A percentile compares a stretch with the other conserved stretches of the same genome.
These are phyloP conservation scores for Scolanthus callimorphus DNA, from an alignment of 92 coral and sea anemone genomes.

Conservation along the genomic window DNA sequence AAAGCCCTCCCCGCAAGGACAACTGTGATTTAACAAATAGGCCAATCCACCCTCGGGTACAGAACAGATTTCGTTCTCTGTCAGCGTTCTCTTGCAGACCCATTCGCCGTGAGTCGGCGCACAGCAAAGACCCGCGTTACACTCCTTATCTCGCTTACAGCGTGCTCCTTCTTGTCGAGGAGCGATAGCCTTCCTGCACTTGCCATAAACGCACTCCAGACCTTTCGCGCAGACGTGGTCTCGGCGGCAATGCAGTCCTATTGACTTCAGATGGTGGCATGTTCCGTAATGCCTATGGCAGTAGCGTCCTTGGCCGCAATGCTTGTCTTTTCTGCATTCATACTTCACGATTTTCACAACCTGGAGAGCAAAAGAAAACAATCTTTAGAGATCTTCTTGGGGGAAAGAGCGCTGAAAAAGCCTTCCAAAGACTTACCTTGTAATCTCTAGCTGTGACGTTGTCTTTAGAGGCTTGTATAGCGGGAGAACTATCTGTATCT, in stretches of 20 bases:
- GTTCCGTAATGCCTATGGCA: slow-evolving; percentile 92
- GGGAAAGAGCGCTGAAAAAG: no score
- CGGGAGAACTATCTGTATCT: slow-evolving; percentile 11
- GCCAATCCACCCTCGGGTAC: slow-evolving; percentile 92
- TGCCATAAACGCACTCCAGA: slow-evolving; percentile 94
- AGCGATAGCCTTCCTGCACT: slow-evolving; percentile 63
- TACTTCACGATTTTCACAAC: neutral
- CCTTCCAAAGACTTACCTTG: no score
- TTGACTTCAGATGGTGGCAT: slow-evolving; percentile 77
- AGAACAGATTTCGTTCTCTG: slow-evolving; percentile 69
- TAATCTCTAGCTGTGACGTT: slow-evolving; percentile 13
- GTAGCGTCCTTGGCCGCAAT: slow-evolving; percentile 66
- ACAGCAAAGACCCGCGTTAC: slow-evolving; percentile 86
- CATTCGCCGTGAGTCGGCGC: slow-evolving; percentile 92
- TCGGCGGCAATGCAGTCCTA: slow-evolving; percentile 74
- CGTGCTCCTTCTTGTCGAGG: slow-evolving; percentile 64
- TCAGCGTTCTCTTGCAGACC: slow-evolving; percentile 76
- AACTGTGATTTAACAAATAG: slow-evolving; percentile 77
- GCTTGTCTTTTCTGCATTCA: slow-evolving; percentile 76
- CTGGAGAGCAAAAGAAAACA: no score
- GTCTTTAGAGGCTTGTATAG: neutral
- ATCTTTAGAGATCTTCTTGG: no score
- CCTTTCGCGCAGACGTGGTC: slow-evolving; percentile 79
- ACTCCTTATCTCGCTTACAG: slow-evolving; percentile 73
- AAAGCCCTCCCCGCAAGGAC: slow-evolving; percentile 88